Evolutionary conservation across 2,797 vertebrate species (phyloP), one percentile per base, ranked within the genome.

Genomic region (Erpetoichthys calabaricus): DNA sequence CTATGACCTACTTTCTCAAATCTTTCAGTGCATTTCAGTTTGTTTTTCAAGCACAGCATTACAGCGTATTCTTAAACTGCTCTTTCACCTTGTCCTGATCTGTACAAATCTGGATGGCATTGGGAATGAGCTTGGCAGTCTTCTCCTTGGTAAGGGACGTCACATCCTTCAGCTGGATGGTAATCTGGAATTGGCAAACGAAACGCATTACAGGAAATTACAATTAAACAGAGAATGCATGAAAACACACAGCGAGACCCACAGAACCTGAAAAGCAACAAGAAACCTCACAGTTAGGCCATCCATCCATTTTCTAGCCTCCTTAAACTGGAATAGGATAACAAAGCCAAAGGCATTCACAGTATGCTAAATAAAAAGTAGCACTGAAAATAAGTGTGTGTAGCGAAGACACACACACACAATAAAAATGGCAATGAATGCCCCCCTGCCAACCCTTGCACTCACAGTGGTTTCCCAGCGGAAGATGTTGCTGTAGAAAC

Each of bases 401-500:
- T 25, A 25, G 25, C 25, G 25, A 2, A 25, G 25, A 25, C 25
- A 25, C 25, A 25, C 25, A 25, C 25, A 2, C 25, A 25, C 25
- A 25, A 25, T 25, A 25, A 25, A 25, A 25, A 25, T 2, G 25
- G 25, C 25, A 25, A 25, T 1, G 25, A 25, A 25, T 25, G 25
- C 25, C 25, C 1, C 25, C 25, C 1, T 25, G n/a, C n/a, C n/a
- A n/a, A n/a, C n/a, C n/a, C 1, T 9, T 2, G 53, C 0, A 67
- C 81, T 79, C 76, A 93, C 91, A 7, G 89, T 89, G 47, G 91
- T 94, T 74, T 94, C 91, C 91, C 91, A 93, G 71, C 91, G 89
- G 81, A 94, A 94, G 73, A 94, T 94, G 75, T 93, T 94, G 70
- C 91, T 94, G 75, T 94, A 91, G 77, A 94, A 94, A 72, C 91